Evolutionary conservation across 2,113 vertebrate genomes (phyloP), one percentile per base, ranked within the genome.

Genomic region (Heloderma charlesbogerti): DNA sequence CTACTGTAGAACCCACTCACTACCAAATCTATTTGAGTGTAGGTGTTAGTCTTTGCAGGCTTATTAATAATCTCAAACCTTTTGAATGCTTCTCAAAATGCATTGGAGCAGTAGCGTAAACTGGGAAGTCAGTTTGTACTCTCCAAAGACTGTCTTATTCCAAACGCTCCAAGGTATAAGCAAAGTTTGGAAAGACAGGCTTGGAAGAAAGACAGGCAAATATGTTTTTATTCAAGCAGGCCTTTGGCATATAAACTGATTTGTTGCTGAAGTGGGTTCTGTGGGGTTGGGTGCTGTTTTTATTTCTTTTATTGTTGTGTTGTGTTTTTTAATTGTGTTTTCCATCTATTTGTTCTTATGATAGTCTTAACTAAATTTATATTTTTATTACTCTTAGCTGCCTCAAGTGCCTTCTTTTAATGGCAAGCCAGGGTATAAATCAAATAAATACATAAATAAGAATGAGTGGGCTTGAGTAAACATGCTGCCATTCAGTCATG

Each of bases 21-120:
- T 75, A 51, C 86, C 10, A 4, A n/a, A 20, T 75, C 93, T 85
- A 78, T 82, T 91, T 29, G 75, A 74, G 69, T 37, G 13, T 16
- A 86, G 37, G 0, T 9, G 31, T 43, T 63, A 88, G 16, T 37
- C 84, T 93, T 88, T 84, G 67, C 72, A 86, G 84, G 2, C 66
- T 13, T 40, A 43, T 37, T 45, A 51, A 86, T 51, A 57, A 22
- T 90, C n/a, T 34, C 78, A 54, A 80, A 86, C 18, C 31, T 74
- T 54, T 20, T 72, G 7, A 82, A 82, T 16, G n/a, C 34, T 48
- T 80, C 34, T 66, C 2, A 69, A 40, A 82, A 40, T 82, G 27
- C 18, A 3, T 37, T n/a, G 0, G 18, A 86, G 25, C 1, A 85
- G 48, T 18, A 43, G 22, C n/a, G n/a, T 86, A 37, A 89, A 84